A percentile compares a stretch with the other conserved stretches of the same genome.
Evolutionary conservation across 1,140 invertebrate genomes (phyloP).

Genomic region (Calliopsis andreniformis): DNA sequence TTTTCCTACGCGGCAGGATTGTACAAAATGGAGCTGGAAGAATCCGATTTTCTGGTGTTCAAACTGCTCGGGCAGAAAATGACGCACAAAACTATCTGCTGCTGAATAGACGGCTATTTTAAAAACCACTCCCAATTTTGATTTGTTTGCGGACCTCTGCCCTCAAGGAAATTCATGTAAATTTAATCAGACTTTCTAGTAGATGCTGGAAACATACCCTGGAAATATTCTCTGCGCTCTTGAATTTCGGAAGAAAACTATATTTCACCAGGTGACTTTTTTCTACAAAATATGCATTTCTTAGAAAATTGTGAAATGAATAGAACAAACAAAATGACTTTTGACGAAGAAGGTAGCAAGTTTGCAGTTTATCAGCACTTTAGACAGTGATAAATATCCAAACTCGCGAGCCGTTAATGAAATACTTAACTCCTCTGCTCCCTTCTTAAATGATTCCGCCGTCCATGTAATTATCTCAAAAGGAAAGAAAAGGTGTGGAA

Average conservation of each 20-base stretch:
- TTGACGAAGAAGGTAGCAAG: no score
- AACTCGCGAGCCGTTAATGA: neutral
- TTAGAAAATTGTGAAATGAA: no score
- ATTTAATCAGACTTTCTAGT: neutral
- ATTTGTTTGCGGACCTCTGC: neutral
- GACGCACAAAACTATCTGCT: slow-evolving; percentile 65
- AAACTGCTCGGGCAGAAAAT: slow-evolving; percentile 61
- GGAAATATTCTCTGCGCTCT: no score
- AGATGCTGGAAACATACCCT: neutral
- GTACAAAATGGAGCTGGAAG: slow-evolving; percentile 63
- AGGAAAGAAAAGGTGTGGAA: neutral
- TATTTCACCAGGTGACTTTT: no score
- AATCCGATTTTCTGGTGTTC: slow-evolving; percentile 68
- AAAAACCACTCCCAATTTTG: neutral
- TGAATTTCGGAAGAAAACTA: no score
- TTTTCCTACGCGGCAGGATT: slow-evolving; percentile 10
- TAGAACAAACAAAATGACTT: no score
- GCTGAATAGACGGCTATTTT: neutral
- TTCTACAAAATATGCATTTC: no score
- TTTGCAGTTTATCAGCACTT: no score
- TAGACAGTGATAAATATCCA: no score
- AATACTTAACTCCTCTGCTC: neutral
- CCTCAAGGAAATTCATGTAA: neutral
- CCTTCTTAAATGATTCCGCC: slow-evolving; percentile 2
- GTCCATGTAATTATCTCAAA: neutral